Conservation (phyloP, 2,888 invertebrate species). For the Pristionchus entomophagus region DNA sequence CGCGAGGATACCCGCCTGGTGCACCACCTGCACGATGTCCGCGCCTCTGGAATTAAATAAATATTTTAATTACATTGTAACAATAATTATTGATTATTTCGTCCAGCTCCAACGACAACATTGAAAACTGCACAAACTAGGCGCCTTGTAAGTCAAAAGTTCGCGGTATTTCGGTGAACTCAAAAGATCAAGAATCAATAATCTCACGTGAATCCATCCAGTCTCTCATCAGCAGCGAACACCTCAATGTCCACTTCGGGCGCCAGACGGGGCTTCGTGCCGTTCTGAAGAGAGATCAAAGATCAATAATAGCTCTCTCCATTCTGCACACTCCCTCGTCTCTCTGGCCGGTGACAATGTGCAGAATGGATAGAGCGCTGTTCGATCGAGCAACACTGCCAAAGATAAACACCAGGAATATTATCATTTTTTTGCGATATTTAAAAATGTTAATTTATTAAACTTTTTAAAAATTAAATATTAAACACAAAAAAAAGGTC, state of each 20-base stretch:
- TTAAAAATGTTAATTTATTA: too few species aligned
- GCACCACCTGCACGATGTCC: slow-evolving; percentile 90
- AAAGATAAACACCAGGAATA: too few species aligned
- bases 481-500: background rate
- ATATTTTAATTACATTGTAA: background rate
- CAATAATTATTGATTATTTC: background rate
- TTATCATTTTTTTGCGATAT: too few species aligned
- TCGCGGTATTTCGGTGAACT: background rate
- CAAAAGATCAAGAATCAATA: background rate
- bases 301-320: background rate
- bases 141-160: background rate
- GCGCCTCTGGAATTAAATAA: slow-evolving; percentile 82
- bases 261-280: slow-evolving; percentile 85
- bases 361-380: too few species aligned
- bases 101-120: too few species aligned
- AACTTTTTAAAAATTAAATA: too few species aligned
- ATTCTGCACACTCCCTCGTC: too few species aligned
- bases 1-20: slow-evolving; percentile 88
- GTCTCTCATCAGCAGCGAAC: slow-evolving; percentile 83
- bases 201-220: slow-evolving; percentile 85
- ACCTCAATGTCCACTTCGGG: slow-evolving; percentile 85
- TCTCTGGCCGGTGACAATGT: too few species aligned
- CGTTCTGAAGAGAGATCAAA: slow-evolving; percentile 81
- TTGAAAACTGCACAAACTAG: background rate
- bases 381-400: too few species aligned